Evolutionary conservation across 1,140 invertebrate genomes (phyloP), one percentile per base, ranked within the genome.

Genomic region (Zaprionus nigranus): DNA sequence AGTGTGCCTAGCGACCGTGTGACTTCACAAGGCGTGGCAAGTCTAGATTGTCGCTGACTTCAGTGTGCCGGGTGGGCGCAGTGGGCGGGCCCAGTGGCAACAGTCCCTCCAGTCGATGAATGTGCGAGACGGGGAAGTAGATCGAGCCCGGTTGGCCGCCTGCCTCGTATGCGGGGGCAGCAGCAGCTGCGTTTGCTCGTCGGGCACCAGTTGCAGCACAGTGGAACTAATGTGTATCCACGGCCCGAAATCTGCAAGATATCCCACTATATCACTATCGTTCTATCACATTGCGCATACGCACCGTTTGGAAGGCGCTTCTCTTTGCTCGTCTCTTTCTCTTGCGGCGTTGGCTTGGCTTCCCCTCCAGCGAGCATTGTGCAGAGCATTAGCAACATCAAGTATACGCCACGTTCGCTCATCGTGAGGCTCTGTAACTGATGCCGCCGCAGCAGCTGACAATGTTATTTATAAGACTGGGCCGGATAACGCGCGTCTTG

Each of bases 181-280:
- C 36, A 81, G 67, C 67, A 88, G 7, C 11, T 83, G 83, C 0
- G 76, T 46, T 15, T 73, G 75, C 15, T 87, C 84, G 12, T 72
- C 54, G 3, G 84, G 64, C 22, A 64, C 40, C n/a, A 90, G 57
- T 4, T 90, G 82, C 7, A 90, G 58, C 17, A 90, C 65, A 5
- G 87, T 73, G 0, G 87, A 90, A 22, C 60, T 87, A 2, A 90
- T 90, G 40, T 87, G 81, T 61, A 90, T 75, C 4, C 77, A 63
- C 0, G 87, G 83, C 13, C 81, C 85, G 54, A 82, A 74, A 5
- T 26, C 81, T 90, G 30, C 20, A 13, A 34, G 13, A 3, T 30
- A 56, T n/a, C 12, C 2, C 2, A 28, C 0, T 49, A 30, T 53
- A n/a, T n/a, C n/a, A n/a, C n/a, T n/a, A n/a, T 13, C 17, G 6